Evolutionary conservation across 2,797 vertebrate species (phyloP), one percentile per base, ranked within the genome.

Genomic region (Zenarchopterus dispar): DNA sequence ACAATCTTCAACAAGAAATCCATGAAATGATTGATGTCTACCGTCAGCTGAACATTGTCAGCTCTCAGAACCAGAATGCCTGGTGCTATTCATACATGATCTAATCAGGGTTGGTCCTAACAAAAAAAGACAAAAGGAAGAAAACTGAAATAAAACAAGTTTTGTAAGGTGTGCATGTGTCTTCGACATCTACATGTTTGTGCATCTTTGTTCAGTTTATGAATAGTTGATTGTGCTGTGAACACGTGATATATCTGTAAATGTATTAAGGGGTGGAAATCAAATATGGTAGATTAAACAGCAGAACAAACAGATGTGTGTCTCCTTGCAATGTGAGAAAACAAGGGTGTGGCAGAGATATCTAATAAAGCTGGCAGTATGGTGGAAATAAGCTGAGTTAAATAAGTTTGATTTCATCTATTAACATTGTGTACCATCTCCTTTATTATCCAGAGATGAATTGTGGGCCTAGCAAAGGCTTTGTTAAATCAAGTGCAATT

Each of bases 241-340:
- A 74, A 58, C 68, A 67, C 67, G 59, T 50, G 80, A 51, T 73
- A 54, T 53, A 23, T 41, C 59, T 64, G 43, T 90, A 89, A 90
- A 90, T 70, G 45, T 60, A 65, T 91, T 89, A 89, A 83, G 78
- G 60, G 63, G 60, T 51, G 56, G 71, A 84, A 90, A 91, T 91
- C 79, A 88, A 91, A 89, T 89, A 88, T 84, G 84, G 68, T 67
- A 56, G 70, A 90, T 90, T 86, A 91, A 90, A 89, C 81, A 70
- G 87, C 78, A 85, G 87, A 90, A 79, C 81, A 91, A 89, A 88
- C 86, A 90, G 81, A 86, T 84, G 84, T 63, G 73, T 78, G 67
- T 70, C 66, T 73, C 53, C 67, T 67, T 67, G 75, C 88, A 85
- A 88, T 80, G 80, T 56, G 81, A 82, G 80, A 85, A 82, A 86